A percentile compares a stretch with the other conserved stretches of the same genome.
Conservation (phyloP, 2,113 vertebrate species). For the Microtus richardsoni region DNA sequence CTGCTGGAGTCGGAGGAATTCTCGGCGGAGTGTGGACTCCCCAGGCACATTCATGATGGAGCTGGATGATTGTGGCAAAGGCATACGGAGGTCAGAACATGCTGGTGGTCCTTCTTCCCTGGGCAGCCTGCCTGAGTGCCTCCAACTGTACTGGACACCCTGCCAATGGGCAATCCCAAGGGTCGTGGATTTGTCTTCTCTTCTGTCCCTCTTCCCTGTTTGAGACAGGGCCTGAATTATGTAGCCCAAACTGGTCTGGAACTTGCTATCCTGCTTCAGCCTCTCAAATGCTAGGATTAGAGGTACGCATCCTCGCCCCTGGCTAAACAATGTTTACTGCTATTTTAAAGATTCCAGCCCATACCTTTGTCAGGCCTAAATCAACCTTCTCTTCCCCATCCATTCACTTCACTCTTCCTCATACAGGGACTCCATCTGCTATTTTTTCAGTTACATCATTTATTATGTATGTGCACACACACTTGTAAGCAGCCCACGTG, state of each 20-base stretch:
- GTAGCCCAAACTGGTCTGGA: neutral
- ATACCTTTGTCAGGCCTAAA: neutral
- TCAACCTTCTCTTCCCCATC: neutral
- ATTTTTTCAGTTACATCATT: neutral
- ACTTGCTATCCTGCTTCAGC: neutral
- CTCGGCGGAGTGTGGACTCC: conserved; percentile 93
- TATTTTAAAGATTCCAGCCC: neutral
- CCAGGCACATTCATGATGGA: conserved; percentile 96
- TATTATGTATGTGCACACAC: neutral
- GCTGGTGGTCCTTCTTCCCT: neutral
- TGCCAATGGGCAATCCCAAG: neutral
- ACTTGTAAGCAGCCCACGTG: neutral
- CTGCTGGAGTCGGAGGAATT: conserved; percentile 95
- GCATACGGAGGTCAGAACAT: neutral
- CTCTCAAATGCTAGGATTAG: neutral
- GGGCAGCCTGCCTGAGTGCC: neutral
- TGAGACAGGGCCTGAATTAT: neutral
- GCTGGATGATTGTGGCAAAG: conserved; percentile 77
- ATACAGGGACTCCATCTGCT: neutral
- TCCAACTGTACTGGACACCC: neutral
- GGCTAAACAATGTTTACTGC: neutral
- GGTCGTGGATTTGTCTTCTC: neutral
- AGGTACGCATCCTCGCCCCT: neutral
- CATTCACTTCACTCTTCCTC: neutral
- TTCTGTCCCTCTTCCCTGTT: neutral